phyloP scores from a whole-genome alignment of 35 echinoderm and acorn worm species.

The Ophiothrix spiculata region DNA sequence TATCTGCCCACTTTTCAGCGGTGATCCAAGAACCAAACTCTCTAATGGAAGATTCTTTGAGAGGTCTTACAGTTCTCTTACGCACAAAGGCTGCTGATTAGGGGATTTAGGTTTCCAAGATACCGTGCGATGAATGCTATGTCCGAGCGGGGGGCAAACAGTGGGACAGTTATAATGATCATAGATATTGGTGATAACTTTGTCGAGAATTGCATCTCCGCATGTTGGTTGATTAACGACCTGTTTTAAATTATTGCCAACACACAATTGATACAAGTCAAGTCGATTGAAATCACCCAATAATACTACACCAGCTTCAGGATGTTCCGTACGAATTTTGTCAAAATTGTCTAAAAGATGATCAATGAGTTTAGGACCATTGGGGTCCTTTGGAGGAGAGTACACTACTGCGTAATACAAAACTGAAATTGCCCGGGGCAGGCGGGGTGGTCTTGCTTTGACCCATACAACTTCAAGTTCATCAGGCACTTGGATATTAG shows the following conservation, averaged over 20 bases:
- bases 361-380: not conserved
- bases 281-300: slow-evolving; percentile 23
- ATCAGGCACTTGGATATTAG: slow-evolving; percentile 6
- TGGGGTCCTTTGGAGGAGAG: not conserved
- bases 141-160: not conserved
- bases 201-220: too few relatives aligned
- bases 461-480: slow-evolving; percentile 29
- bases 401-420: slow-evolving; percentile 6
- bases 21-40: slow-evolving; percentile 31
- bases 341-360: slow-evolving; percentile 19
- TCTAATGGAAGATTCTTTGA: slow-evolving; percentile 41
- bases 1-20: slow-evolving; percentile 19
- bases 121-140: slow-evolving; percentile 11
- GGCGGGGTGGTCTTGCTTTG: not conserved
- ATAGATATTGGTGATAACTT: slow-evolving; percentile 34
- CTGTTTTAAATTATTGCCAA: not conserved
- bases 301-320: slow-evolving; percentile 2
- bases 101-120: not conserved
- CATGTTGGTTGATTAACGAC: slow-evolving; percentile 12
- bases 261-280: not conserved
- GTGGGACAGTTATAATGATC: slow-evolving; percentile 3
- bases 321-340: not conserved
- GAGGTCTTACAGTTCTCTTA: not conserved
- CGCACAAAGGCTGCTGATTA: not conserved
- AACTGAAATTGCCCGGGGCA: not conserved